A percentile compares a stretch with the other conserved stretches of the same genome.
phyloP scores from a whole-genome alignment of 1,140 invertebrate genomes.

The Lycorma delicatula region DNA sequence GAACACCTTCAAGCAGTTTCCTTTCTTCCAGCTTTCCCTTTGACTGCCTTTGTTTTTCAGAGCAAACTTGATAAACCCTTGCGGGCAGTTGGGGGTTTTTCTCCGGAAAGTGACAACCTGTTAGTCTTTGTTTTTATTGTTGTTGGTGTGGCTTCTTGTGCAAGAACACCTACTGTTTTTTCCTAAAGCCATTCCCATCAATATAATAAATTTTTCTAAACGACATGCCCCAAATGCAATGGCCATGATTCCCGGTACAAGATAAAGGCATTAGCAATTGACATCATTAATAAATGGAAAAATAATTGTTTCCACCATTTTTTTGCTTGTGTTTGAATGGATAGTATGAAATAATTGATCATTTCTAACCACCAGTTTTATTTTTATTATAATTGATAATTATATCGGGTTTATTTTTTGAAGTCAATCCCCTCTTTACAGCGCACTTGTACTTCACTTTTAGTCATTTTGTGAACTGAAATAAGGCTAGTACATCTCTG shows the following conservation, averaged over 20 bases:
- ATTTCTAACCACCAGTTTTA: slow-evolving; percentile 4
- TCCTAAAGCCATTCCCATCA: neutral
- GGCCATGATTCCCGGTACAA: neutral
- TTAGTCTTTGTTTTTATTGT: neutral
- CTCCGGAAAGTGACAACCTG: neutral
- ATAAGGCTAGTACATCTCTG: slow-evolving; percentile 3
- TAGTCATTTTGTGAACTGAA: neutral
- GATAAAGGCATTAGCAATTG: neutral
- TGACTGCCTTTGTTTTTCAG: neutral
- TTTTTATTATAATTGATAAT: slow-evolving; percentile 8
- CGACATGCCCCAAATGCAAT: neutral
- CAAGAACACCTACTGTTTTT: neutral
- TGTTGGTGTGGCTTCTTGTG: neutral
- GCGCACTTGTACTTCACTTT: neutral
- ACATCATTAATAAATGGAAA: slow-evolving; percentile 9
- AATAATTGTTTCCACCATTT: slow-evolving; percentile 10
- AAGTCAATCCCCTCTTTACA: neutral
- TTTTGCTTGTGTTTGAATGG: neutral
- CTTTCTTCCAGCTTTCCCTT: slow-evolving; percentile 4
- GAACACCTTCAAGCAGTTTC: slow-evolving; percentile 6
- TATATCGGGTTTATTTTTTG: slow-evolving; percentile 4
- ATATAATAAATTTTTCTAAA: neutral
- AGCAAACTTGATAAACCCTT: slow-evolving; percentile 2
- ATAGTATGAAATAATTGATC: slow-evolving; percentile 1
- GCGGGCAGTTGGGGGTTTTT: neutral